Evolutionary conservation across 2,888 invertebrate species (phyloP), one percentile per base, ranked within the genome.

Genomic region (Trichopria drosophilae): DNA sequence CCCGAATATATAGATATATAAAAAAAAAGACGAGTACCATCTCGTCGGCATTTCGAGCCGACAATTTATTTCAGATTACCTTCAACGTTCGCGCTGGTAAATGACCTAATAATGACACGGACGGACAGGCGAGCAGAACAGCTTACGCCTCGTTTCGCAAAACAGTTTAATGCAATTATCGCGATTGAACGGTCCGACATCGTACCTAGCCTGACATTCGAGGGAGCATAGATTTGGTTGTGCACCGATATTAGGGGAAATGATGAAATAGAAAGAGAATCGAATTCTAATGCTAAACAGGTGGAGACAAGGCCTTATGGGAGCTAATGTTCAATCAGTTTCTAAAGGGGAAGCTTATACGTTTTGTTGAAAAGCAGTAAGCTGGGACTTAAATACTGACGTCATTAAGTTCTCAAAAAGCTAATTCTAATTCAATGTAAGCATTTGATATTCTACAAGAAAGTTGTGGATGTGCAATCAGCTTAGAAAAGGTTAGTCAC

Each of bases 131-230:
- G 18, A 22, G 24, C 12, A 16, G 40, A 32, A 32, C 18, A 34
- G 13, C 34, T 13, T 47, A 41, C 50, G 54, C 42, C 49, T 58
- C 59, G 61, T 59, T 60, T 61, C 58, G 55, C 58, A 58, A 60
- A 60, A 60, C 57, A 57, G 58, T 63, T 65, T 61, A 60, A 61
- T 53, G 52, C 55, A 61, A 66, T 65, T 64, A 66, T 59, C 53
- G 54, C 57, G 59, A 59, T 58, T 59, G 57, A 55, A 56, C 50
- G 56, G 58, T 44, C 49, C 28, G 53, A 51, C 51, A 57, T 57
- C 54, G 54, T 35, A 53, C 9, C 29, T 29, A 42, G 40, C 41
- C 29, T 32, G 34, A 36, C 44, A 9, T 7, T 44, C 46, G 55
- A 31, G n/a, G n/a, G n/a, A n/a, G n/a, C n/a, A n/a, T n/a, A n/a